Percentiles rank a stretch among this genome's conserved stretches.
phyloP scores from a whole-genome alignment of 1,140 invertebrate species.

The Danaus melanippus region DNA sequence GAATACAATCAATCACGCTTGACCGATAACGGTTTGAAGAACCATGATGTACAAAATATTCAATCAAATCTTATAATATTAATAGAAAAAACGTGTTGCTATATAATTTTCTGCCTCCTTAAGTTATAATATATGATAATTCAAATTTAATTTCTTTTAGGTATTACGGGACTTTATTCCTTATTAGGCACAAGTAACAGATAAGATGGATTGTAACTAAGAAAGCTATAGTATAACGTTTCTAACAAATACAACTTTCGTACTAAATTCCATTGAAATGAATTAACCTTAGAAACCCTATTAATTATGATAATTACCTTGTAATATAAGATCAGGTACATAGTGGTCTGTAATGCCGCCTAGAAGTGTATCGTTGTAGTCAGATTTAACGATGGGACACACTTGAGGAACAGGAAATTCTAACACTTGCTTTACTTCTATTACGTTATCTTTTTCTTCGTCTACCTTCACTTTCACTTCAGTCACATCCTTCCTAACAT shows the following conservation, averaged over 20 bases:
- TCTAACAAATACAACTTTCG: no score
- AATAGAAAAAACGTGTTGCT: no score
- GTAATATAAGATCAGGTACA: conserved; percentile 77
- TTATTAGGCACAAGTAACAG: neutral
- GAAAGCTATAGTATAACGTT: no score
- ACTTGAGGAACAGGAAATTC: conserved; percentile 75
- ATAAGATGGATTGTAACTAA: no score
- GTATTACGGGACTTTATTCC: no score
- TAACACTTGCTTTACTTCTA: conserved; percentile 66
- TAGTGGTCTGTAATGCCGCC: conserved; percentile 80
- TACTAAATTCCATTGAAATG: no score
- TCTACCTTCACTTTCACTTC: conserved; percentile 9
- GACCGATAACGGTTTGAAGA: no score
- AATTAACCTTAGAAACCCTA: no score
- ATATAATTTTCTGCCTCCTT: no score
- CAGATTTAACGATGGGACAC: conserved; percentile 17
- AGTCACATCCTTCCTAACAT: conserved; percentile 24
- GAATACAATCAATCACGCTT: no score
- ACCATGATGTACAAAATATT: no score
- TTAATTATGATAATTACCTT: conserved; percentile 34
- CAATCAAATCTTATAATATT: no score
- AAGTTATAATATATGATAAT: neutral
- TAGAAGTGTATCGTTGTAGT: conserved; percentile 70
- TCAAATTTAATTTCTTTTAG: neutral
- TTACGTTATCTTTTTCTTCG: conserved; percentile 14